Evolutionary conservation across 2,888 invertebrate genomes (phyloP), one percentile per base, ranked within the genome.

Genomic region (Torymus texanus): DNA sequence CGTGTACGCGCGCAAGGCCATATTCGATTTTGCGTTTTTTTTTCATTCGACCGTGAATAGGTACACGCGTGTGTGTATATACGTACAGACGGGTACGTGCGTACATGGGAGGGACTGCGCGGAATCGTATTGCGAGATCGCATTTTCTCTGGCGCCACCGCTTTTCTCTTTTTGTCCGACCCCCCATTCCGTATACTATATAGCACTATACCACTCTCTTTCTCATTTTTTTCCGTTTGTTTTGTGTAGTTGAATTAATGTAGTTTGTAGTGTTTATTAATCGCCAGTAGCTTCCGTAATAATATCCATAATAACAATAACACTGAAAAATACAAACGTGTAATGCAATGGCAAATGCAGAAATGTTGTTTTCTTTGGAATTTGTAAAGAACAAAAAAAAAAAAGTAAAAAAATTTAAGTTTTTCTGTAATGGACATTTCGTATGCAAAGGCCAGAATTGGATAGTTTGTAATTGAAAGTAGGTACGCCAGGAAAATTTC

Each of bases 91-190:
- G 41, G 8, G 41, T 41, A 8, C 29, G 29, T 29, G 29, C 5
- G 29, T 29, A 3, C 41, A 8, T 41, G 41, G 41, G 41, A 41
- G 41, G 41, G 41, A 41, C 41, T 41, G 41, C 75, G 82, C 81
- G 82, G 18, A 55, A 59, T 65, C 59, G 59, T 61, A 76, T 68
- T 63, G 84, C 85, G 83, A 83, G 84, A 76, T 88, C 87, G 87
- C 86, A 88, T 84, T 87, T 88, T 88, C 83, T 86, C 85, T 85
- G 84, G 83, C 82, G 78, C 81, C 75, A 82, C 80, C 72, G 82
- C 77, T 78, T 72, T 58, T 78, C 65, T 71, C 81, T 82, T 83
- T 78, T 41, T 41, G 41, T 41, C 41, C 41, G 41, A 5, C 41
- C 41, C 41, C 74, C 21, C 21, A 21, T 21, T 78, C 68, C 75